Conservation (phyloP, 2,888 invertebrate species). For the Noctua comes region DNA sequence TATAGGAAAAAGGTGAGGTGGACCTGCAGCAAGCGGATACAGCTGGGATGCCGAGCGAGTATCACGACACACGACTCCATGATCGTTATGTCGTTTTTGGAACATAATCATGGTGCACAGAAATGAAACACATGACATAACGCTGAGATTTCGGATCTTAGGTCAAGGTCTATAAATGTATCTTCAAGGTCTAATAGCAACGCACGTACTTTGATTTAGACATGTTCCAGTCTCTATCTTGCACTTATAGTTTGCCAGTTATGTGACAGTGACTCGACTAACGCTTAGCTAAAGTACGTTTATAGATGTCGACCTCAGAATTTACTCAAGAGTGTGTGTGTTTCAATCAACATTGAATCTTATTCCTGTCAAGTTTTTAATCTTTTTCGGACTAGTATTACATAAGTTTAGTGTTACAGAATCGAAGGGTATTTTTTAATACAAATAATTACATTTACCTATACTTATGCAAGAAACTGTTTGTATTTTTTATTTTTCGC, state of each 20-base stretch:
- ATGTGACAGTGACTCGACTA: background rate
- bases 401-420: background rate
- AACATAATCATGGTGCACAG: slow-evolving; percentile 77
- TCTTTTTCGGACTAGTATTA: background rate
- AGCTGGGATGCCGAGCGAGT: slow-evolving; percentile 81
- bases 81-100: slow-evolving; percentile 80
- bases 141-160: background rate
- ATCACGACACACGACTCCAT: slow-evolving; percentile 77
- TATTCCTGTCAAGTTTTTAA: background rate
- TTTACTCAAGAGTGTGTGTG: background rate
- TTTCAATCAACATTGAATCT: background rate
- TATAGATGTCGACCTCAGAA: background rate
- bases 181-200: background rate
- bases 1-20: slow-evolving; percentile 84
- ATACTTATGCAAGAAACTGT: background rate
- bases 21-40: slow-evolving; percentile 84
- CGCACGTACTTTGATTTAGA: background rate
- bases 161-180: background rate
- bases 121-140: slow-evolving; percentile 25
- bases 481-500: background rate
- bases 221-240: background rate
- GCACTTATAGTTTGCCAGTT: slow-evolving; percentile 2
- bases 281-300: background rate
- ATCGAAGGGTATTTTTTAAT: slow-evolving; percentile 5
- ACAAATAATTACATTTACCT: background rate